Percentiles rank a stretch among this genome's conserved stretches.
Conservation (phyloP, 2,888 invertebrate species). For the Eupeodes latifasciatus region DNA sequence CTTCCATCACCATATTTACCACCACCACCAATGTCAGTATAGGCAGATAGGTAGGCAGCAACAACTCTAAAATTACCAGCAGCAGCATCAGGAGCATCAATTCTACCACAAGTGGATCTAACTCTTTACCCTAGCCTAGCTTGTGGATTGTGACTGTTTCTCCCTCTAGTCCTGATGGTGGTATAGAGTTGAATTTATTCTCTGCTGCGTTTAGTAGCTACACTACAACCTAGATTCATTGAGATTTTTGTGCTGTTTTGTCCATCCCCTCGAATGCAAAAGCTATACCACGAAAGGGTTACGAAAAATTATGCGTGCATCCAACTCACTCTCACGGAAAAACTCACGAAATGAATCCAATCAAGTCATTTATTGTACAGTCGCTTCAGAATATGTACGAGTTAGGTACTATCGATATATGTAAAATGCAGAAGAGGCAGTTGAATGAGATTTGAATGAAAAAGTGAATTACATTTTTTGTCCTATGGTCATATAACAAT, state of each 20-base stretch:
- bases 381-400: slow-evolving; percentile 36
- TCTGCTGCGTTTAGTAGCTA: slow-evolving; percentile 40
- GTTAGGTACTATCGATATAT: too few species aligned
- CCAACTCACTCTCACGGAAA: slow-evolving; percentile 63
- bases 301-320: slow-evolving; percentile 69
- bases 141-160: slow-evolving; percentile 20
- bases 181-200: slow-evolving; percentile 36
- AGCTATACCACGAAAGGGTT: slow-evolving; percentile 21
- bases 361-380: slow-evolving; percentile 68
- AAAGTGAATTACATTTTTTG: not conserved
- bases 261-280: not conserved
- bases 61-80: slow-evolving; percentile 16
- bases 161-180: not conserved
- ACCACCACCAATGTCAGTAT: too few species aligned
- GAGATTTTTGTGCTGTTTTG: slow-evolving; percentile 2
- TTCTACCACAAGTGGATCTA: slow-evolving; percentile 70
- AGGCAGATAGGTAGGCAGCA: slow-evolving; percentile 32
- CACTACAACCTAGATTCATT: slow-evolving; percentile 30
- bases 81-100: slow-evolving; percentile 33
- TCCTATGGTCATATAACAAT: not conserved
- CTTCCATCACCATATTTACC: slow-evolving; percentile 1
- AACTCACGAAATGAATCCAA: slow-evolving; percentile 73
- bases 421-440: slow-evolving; percentile 26
- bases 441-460: slow-evolving; percentile 19
- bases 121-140: slow-evolving; percentile 51